Evolutionary conservation across 2,888 invertebrate genomes (phyloP).

Genomic region (Cetonia aurata): DNA sequence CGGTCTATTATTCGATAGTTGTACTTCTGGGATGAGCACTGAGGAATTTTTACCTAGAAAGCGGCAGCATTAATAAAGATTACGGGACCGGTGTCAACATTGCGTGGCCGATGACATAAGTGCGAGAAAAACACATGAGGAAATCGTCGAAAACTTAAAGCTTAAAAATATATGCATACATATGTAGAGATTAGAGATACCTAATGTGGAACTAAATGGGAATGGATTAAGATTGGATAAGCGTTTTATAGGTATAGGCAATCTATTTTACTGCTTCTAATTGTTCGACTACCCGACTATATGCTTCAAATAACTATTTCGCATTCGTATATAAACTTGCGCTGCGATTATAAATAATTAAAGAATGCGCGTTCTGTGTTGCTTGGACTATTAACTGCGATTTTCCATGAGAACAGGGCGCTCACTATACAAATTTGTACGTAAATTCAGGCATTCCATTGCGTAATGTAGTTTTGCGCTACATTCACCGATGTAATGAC

Average conservation of each 20-base stretch:
- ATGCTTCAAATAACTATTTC: slow-evolving; percentile 25
- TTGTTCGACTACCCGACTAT: background rate
- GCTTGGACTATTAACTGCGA: slow-evolving; percentile 9
- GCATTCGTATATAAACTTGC: slow-evolving; percentile 11
- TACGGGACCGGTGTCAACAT: slow-evolving; percentile 9
- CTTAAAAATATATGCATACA: no score
- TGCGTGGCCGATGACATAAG: slow-evolving; percentile 8
- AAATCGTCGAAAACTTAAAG: background rate
- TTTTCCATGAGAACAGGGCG: slow-evolving; percentile 31
- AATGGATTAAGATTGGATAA: no score
- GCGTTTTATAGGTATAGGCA: no score
- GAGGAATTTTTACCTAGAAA: slow-evolving; percentile 12
- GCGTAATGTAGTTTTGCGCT: background rate
- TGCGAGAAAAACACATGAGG: background rate
- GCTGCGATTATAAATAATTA: slow-evolving; percentile 19
- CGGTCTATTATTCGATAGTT: no score
- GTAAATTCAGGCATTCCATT: slow-evolving; percentile 27
- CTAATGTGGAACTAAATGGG: no score
- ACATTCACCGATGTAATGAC: no score
- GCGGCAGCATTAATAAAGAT: slow-evolving; percentile 14
- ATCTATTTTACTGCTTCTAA: no score
- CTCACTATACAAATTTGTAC: slow-evolving; percentile 1
- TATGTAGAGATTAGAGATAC: no score
- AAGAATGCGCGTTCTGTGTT: slow-evolving; percentile 17
- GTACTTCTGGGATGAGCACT: no score